Conservation (phyloP, 2,888 invertebrate species). For the Hyles lineata region DNA sequence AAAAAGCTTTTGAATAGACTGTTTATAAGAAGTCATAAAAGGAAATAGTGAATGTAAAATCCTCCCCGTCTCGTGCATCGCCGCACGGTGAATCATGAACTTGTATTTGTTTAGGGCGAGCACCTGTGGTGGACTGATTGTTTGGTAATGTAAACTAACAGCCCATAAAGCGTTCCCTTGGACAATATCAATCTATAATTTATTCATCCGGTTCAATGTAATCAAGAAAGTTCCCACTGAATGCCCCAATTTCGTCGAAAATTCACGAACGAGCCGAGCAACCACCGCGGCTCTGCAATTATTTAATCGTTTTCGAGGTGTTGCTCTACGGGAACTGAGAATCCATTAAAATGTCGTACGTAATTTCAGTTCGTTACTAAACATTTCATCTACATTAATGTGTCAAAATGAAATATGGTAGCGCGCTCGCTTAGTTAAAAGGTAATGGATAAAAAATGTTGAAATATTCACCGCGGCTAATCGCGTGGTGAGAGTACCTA, state of each 20-base stretch:
- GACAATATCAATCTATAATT: constrained; percentile 51
- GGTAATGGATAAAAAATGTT: constrained; percentile 46
- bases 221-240: constrained; percentile 70
- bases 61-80: neutral
- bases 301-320: constrained; percentile 79
- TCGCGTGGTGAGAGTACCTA: neutral
- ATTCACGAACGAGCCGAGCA: constrained; percentile 68
- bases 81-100: neutral
- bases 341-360: constrained; percentile 43
- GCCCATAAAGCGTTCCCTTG: neutral
- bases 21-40: neutral
- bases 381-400: constrained; percentile 42
- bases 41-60: neutral
- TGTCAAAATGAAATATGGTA: constrained; percentile 35
- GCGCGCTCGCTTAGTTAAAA: constrained; percentile 34
- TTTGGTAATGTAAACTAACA: neutral
- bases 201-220: constrained; percentile 70
- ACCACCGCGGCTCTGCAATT: constrained; percentile 75
- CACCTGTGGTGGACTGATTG: neutral
- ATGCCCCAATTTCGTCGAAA: constrained; percentile 71
- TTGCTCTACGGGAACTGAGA: constrained; percentile 71
- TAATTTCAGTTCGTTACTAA: neutral
- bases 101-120: constrained; percentile 1
- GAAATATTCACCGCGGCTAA: constrained; percentile 7
- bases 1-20: neutral